These are phyloP conservation scores for Turnix velox DNA, from an alignment of 2,113 vertebrate genomes.

Conservation along the genomic window DNA sequence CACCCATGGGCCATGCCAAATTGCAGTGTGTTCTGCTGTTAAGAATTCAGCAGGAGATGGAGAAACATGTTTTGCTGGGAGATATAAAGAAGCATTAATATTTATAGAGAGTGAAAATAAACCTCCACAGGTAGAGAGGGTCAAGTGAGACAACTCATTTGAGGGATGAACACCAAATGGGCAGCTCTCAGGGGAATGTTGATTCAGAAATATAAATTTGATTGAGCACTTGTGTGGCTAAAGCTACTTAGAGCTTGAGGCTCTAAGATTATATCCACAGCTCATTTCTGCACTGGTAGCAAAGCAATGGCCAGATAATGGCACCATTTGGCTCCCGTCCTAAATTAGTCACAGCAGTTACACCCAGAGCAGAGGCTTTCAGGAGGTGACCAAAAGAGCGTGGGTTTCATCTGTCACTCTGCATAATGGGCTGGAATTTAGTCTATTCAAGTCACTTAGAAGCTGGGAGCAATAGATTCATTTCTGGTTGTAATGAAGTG, in stretches of 20 bases:
- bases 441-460: constrained; percentile 14
- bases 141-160: neutral
- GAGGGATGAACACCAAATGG: neutral
- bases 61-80: constrained; percentile 57
- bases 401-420: neutral
- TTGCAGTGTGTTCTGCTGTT: constrained; percentile 46
- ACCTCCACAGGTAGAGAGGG: neutral
- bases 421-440: constrained; percentile 9
- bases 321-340: constrained; percentile 19
- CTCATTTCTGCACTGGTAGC: neutral
- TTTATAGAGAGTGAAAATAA: neutral
- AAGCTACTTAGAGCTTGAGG: neutral
- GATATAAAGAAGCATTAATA: neutral
- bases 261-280: neutral
- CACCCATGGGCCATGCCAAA: constrained; percentile 24
- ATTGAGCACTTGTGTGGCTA: neutral
- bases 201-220: neutral
- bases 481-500: neutral
- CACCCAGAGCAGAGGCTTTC: neutral
- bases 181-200: neutral
- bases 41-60: constrained; percentile 55
- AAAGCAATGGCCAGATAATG: neutral
- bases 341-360: neutral
- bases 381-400: neutral
- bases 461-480: neutral